Evolutionary conservation across 2,797 vertebrate genomes (phyloP), one percentile per base, ranked within the genome.

Genomic region (Sebastes cheni): DNA sequence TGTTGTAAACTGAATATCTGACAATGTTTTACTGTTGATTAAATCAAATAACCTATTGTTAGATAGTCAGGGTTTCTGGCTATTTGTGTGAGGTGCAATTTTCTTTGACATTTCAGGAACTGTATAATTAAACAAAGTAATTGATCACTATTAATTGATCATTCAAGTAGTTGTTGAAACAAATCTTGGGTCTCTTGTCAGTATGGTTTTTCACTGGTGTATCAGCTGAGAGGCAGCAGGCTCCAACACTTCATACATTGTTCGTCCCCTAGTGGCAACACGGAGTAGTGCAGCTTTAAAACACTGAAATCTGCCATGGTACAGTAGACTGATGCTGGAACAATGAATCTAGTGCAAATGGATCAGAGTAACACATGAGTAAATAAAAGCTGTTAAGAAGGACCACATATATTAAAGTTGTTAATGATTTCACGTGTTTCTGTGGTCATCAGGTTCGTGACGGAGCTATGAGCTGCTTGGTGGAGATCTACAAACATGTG

Each of bases 401-500:
- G 9, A 54, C 20, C 20, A 54, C 52, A 54, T 54, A 22, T 2
- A 2, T 7, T 59, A 8, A 61, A 34, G 3, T 3, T 29, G 25
- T 8, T 1, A 3, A 8, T 30, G 8, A 62, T 3, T 34, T 10
- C 23, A 2, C 39, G 23, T 59, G 13, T 1, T 71, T 5, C 20
- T 23, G 14, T 75, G 30, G 0, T 64, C 36, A 7, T 62, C 94
- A 99, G 98, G 98, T 99, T 71, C 96, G 98, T 85, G 98, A 99
- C 65, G 96, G 97, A 84, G 98, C 98, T 77, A 99, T 99, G 96
- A 97, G 96, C 93, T 97, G 96, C 90, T 91, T 99, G 89, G 98
- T 99, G 92, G 98, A 98, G 93, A 99, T 99, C 94, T 99, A 99
- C 95, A 97, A 95, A 93, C 98, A 99, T 7, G 98, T 99, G 70